Base-by-base conservation (phyloP, 2,888 invertebrate genomes). In the Drosophila barbarae region DNA sequence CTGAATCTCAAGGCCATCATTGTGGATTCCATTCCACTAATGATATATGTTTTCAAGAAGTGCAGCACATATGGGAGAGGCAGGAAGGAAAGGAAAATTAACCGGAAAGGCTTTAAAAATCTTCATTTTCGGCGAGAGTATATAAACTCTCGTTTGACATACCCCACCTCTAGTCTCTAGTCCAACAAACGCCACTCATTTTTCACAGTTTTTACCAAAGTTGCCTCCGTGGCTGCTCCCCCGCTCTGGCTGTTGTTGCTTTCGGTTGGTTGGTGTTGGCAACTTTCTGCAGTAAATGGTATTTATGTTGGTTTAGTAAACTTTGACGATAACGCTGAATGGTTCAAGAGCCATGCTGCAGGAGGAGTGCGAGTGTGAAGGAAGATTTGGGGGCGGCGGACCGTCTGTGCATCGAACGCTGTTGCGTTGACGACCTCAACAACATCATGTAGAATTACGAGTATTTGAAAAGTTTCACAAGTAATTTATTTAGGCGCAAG, bases 401-500 rank as follows among this genome's bases (percentile, higher is more conserved):
- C 44, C 53, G 46, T 49, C 53, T 51, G 51, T 69, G 70, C 61
- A 58, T 35, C 54, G 66, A 65, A 66, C 58, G 58, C 52, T 55
- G 69, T 71, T 76, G 81, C 78, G 76, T 81, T 80, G 82, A 80
- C 81, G 84, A 80, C 84, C 84, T 81, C 83, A 82, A 79, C 76
- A 80, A 81, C 81, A 81, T 81, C 84, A 82, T 82, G 83, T 72
- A 79, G 84, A 84, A 81, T 84, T 81, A 84, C 83, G 84, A 81
- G 81, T 80, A 82, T 82, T 82, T 82, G 83, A 82, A 82, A 82
- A 82, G 83, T 82, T 82, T 82, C 77, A 73, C 74, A 84, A 82
- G 85, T 82, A 82, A 82, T 84, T 82, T 82, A 80, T 82, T 84
- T 82, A 84, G 82, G 81, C 84, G 80, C 73, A 81, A 84, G 78